A percentile compares a stretch with the other conserved stretches of the same genome.
These are phyloP conservation scores for Diabrotica virgifera DNA, from an alignment of 1,140 invertebrate genomes.

Conservation along the genomic window DNA sequence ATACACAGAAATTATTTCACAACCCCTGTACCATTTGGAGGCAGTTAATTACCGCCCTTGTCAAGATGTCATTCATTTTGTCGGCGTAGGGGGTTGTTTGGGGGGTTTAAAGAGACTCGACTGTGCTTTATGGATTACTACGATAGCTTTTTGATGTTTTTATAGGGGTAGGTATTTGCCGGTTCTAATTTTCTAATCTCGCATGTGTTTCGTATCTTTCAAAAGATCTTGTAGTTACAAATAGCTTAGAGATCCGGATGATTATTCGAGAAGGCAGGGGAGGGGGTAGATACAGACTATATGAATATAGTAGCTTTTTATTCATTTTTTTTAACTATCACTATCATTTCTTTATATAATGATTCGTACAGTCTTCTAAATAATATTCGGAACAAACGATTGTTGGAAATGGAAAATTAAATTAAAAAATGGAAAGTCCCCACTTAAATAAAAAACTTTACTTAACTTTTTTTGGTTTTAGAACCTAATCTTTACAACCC, in stretches of 20 bases:
- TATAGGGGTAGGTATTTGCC: neutral
- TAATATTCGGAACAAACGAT: no score
- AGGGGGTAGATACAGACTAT: no score
- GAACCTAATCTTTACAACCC: no score
- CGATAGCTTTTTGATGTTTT: conserved; percentile 2
- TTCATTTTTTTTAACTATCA: no score
- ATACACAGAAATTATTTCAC: conserved; percentile 14
- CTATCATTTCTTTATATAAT: no score
- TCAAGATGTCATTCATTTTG: conserved; percentile 18
- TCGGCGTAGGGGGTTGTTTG: neutral
- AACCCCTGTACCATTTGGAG: conserved; percentile 12
- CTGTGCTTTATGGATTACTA: neutral
- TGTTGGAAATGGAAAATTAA: no score
- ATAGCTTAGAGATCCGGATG: neutral
- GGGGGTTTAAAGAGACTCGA: neutral
- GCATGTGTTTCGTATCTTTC: neutral
- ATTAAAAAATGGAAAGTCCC: no score
- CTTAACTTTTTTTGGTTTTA: no score
- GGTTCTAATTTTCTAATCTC: neutral
- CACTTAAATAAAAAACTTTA: no score
- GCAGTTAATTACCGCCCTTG: conserved; percentile 24
- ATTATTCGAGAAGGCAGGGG: no score
- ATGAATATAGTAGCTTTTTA: no score
- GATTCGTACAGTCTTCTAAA: no score
- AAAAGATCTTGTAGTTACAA: neutral